A percentile compares a stretch with the other conserved stretches of the same genome.
Evolutionary conservation across 2,113 vertebrate genomes (phyloP).

Genomic region (Macquaria ambigua): DNA sequence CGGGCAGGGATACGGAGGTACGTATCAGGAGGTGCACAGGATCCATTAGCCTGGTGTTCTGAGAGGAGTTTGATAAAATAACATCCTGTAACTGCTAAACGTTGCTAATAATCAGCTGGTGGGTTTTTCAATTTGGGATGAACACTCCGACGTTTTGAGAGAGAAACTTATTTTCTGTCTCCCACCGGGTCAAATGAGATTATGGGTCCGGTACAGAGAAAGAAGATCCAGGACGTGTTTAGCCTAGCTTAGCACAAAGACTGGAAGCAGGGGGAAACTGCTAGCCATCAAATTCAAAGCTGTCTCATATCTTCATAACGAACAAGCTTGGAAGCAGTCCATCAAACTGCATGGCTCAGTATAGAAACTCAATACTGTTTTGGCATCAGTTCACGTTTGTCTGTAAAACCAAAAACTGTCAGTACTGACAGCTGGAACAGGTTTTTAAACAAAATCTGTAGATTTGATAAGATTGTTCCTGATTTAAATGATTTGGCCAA

Average conservation of each 20-base stretch:
- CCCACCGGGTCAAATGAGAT: too few species aligned
- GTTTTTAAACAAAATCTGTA: too few species aligned
- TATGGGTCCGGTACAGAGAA: not conserved
- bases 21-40: constrained; percentile 42
- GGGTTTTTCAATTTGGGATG: not conserved
- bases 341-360: too few species aligned
- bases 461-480: too few species aligned
- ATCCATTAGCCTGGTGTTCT: not conserved
- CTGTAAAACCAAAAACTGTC: too few species aligned
- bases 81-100: not conserved
- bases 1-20: constrained; percentile 97
- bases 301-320: not conserved
- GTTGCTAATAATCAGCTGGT: not conserved
- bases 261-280: constrained; percentile 18
- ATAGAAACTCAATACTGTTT: too few species aligned
- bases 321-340: not conserved
- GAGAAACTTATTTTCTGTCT: not conserved
- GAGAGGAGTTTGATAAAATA: not conserved
- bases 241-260: constrained; percentile 18
- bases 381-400: too few species aligned
- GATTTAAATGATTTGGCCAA: too few species aligned
- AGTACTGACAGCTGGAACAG: too few species aligned
- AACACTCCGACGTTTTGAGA: constrained; percentile 22
- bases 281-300: not conserved
- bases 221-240: not conserved